A percentile compares a stretch with the other conserved stretches of the same genome.
Conservation (phyloP, 2,888 invertebrate species). For the Marronus borbonicus region DNA sequence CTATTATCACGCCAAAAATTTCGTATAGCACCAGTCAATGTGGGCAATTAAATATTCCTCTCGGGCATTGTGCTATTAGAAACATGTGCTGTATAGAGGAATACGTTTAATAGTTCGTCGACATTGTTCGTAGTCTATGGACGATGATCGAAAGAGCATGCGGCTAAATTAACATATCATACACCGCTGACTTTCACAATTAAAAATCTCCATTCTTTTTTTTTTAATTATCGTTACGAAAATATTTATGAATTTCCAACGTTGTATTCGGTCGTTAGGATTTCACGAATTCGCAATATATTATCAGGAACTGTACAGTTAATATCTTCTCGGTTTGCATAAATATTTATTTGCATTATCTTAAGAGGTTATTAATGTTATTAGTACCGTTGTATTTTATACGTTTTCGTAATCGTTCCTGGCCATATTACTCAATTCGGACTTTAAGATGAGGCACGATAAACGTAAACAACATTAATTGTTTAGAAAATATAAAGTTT, state of each 20-base stretch:
- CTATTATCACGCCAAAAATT: constrained; percentile 13
- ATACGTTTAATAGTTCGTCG: constrained; percentile 31
- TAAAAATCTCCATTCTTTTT: constrained; percentile 22
- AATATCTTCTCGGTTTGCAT: constrained; percentile 1
- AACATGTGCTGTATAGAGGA: not conserved
- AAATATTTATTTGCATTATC: constrained; percentile 17
- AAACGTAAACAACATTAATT: not conserved
- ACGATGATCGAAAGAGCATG: constrained; percentile 11
- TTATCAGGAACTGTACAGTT: constrained; percentile 9
- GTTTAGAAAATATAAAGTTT: not conserved
- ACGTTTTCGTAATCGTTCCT: not conserved
- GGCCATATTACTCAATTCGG: not conserved
- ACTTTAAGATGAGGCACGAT: not conserved
- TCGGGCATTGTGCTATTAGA: not conserved
- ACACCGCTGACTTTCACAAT: constrained; percentile 11
- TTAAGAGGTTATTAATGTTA: not conserved
- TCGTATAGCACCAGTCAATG: not conserved
- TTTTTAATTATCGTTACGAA: constrained; percentile 27
- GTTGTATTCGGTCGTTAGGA: not conserved
- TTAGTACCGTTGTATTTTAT: constrained; percentile 8
- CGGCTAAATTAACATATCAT: constrained; percentile 23
- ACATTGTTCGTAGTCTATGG: constrained; percentile 6
- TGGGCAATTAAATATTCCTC: constrained; percentile 2
- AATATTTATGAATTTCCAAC: constrained; percentile 21
- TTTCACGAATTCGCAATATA: not conserved